Evolutionary conservation across 2,797 vertebrate genomes (phyloP).

Genomic region (Argyrosomus regius): DNA sequence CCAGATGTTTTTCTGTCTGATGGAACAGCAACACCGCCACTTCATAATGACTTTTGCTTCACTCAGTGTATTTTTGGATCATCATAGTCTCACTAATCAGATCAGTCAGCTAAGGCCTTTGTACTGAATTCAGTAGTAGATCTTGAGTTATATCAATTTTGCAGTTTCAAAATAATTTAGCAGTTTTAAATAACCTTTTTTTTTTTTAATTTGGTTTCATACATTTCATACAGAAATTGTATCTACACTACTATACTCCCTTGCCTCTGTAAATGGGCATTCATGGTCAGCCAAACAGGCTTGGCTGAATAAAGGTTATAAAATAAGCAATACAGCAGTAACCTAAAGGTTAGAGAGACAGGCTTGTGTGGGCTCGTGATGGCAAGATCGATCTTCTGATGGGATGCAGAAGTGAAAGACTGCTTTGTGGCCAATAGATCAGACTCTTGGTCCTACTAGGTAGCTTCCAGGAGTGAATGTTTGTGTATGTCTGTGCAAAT

Average conservation of each 20-base stretch:
- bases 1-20: not conserved
- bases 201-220: not conserved
- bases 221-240: not conserved
- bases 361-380: constrained; percentile 15
- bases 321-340: constrained; percentile 9
- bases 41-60: not conserved
- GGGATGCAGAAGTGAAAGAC: constrained; percentile 10
- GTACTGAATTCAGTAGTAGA: not conserved
- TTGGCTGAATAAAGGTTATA: constrained; percentile 27
- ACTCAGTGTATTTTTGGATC: not conserved
- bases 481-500: not conserved
- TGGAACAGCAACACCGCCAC: not conserved
- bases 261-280: constrained; percentile 8
- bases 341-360: constrained; percentile 33
- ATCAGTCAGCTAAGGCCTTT: not conserved
- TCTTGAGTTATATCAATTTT: not conserved
- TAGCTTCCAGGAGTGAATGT: not conserved
- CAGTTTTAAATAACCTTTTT: not conserved
- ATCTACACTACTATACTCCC: not conserved
- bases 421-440: constrained; percentile 18
- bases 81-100: not conserved
- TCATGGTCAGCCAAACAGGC: not conserved
- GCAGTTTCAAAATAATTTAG: not conserved
- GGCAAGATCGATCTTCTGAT: constrained; percentile 32
- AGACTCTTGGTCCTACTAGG: not conserved